These are phyloP conservation scores for Scaptomyza hsui DNA, from an alignment of 1,140 invertebrate species.

Conservation along the genomic window DNA sequence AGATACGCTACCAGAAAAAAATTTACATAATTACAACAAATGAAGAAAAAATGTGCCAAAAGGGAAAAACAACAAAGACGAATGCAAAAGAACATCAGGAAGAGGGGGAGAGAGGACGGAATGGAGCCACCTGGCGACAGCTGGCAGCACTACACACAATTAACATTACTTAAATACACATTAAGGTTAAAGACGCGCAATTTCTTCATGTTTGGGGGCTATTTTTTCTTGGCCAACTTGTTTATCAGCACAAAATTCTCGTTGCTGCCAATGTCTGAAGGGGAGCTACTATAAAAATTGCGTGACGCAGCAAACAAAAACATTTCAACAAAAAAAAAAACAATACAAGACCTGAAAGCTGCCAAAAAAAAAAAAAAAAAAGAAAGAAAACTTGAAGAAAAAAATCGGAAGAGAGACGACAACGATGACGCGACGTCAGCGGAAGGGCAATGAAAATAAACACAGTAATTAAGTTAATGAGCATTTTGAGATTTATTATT, in stretches of 20 bases:
- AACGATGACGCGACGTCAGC: constrained; percentile 45
- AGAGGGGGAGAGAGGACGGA: background rate
- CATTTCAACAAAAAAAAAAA: constrained; percentile 51
- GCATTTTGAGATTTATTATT: constrained; percentile 84
- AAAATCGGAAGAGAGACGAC: constrained; percentile 30
- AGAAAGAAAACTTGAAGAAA: too few species aligned
- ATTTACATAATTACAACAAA: constrained; percentile 70
- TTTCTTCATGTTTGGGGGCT: constrained; percentile 76
- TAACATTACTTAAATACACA: constrained; percentile 83
- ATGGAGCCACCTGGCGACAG: constrained; percentile 56
- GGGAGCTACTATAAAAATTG: constrained; percentile 61
- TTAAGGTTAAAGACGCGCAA: constrained; percentile 82
- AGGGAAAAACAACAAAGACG: constrained; percentile 28
- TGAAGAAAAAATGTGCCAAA: constrained; percentile 43
- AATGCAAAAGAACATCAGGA: constrained; percentile 1
- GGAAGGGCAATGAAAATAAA: constrained; percentile 83
- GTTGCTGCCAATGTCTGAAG: constrained; percentile 11
- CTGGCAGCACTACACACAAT: constrained; percentile 67
- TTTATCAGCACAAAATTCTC: constrained; percentile 51
- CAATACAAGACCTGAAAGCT: constrained; percentile 26
- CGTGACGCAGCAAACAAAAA: constrained; percentile 74
- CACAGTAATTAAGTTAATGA: constrained; percentile 84
- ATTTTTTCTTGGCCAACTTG: constrained; percentile 67
- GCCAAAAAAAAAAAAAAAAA: too few species aligned
- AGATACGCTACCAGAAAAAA: constrained; percentile 54